Base-by-base conservation (phyloP, 1,140 invertebrate species). In the Marisa cornuarietis region DNA sequence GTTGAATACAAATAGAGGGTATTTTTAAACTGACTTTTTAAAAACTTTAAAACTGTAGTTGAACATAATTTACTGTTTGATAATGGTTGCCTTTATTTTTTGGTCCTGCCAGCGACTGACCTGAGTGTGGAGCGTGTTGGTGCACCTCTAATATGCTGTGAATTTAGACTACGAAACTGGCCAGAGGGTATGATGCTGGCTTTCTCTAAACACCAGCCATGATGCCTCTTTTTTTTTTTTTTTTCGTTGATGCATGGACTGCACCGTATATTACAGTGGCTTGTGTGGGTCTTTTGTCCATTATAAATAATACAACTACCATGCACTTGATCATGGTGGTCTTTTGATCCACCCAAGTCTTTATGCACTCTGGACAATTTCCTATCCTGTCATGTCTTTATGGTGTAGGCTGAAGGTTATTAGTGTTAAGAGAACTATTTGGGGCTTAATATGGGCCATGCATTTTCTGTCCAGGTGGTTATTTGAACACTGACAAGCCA, bases 91-190 rank as follows among this genome's bases (percentile, higher is more conserved):
- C n/a, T 66, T 16, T 80, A 62, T 31, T 76, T 42, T 76, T 72
- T 78, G 65, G 77, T 80, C 79, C 24, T 86, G 86, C 58, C 85
- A 90, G 90, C 89, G 26, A 82, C 93, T 83, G 95, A 97, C 86
- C 92, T 93, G 83, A 93, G 93, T 65, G 94, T 93, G 22, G 98
- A 97, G 62, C 93, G 96, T 87, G 97, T 97, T 79, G 98, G 98
- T 71, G 95, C 95, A 73, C 97, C 98, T 14, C 93, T 97, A 73
- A 94, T 95, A 9, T 95, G 96, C 81, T 95, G 95, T 88, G 95
- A 98, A 88, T 94, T 99, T 83, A 93, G 93, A 85, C 93, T 99
- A 65, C 94, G 96, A 69, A 95, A 97, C 92, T 99, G 98, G 98
- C 95, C 96, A 85, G 98, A 99, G 93, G 98, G 97, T 89, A 94